These are phyloP conservation scores for Pemphigus obesinymphae DNA, from an alignment of 1,140 invertebrate species.

Conservation along the genomic window DNA sequence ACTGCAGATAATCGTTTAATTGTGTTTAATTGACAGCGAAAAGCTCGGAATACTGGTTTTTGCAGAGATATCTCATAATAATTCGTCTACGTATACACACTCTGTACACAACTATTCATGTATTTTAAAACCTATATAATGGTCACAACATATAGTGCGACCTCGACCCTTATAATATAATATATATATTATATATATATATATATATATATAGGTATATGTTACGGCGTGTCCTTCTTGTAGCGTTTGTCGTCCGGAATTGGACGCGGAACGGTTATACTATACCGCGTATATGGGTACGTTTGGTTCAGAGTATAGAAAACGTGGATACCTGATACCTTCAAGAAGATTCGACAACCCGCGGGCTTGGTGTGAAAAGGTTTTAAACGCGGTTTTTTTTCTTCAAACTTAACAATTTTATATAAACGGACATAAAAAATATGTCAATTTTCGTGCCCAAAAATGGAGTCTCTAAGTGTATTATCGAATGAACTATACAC, in stretches of 20 bases:
- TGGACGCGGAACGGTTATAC: not conserved
- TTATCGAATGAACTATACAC: too few species aligned
- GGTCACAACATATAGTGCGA: too few species aligned
- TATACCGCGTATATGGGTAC: too few species aligned
- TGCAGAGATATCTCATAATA: not conserved
- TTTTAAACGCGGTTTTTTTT: too few species aligned
- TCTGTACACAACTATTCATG: not conserved
- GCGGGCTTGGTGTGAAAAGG: not conserved
- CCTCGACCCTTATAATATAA: conserved; percentile 14
- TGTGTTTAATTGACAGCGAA: conserved; percentile 28
- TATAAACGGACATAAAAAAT: too few species aligned
- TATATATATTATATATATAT: too few species aligned
- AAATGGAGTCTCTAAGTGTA: too few species aligned
- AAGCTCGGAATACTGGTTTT: conserved; percentile 4
- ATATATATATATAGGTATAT: too few species aligned
- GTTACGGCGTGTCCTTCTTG: not conserved
- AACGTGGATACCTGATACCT: not conserved
- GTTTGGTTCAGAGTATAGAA: not conserved
- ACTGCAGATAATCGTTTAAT: conserved; percentile 1
- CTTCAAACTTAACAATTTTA: too few species aligned
- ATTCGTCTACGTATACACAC: not conserved
- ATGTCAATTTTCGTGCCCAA: too few species aligned
- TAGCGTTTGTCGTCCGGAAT: not conserved
- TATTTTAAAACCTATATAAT: too few species aligned
- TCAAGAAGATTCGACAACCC: not conserved